These are phyloP conservation scores for Achatina immaculata DNA, from an alignment of 1,140 invertebrate species.

Conservation along the genomic window DNA sequence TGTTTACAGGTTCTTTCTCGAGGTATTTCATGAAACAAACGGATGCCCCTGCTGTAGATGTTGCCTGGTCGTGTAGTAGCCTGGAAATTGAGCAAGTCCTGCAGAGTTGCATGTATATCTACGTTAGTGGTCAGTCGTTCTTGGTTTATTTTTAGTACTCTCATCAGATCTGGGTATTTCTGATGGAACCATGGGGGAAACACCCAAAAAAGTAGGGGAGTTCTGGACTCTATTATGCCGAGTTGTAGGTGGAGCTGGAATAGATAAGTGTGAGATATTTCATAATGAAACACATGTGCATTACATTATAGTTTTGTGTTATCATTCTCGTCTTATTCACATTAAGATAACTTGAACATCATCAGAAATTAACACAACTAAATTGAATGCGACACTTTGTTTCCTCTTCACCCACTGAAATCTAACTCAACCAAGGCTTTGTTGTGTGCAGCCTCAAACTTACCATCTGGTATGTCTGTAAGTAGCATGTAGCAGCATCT, in stretches of 20 bases:
- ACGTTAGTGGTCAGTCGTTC: conserved; percentile 70
- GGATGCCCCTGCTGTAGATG: conserved; percentile 75
- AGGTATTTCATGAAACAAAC: conserved; percentile 75
- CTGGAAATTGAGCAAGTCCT: conserved; percentile 74
- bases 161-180: conserved; percentile 76
- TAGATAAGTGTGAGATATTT: too few species aligned
- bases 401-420: too few species aligned
- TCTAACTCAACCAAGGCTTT: too few species aligned
- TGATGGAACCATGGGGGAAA: conserved; percentile 81
- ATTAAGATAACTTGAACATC: too few species aligned
- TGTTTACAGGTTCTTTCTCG: conserved; percentile 84
- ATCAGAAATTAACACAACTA: too few species aligned
- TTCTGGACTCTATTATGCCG: conserved; percentile 90
- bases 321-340: too few species aligned
- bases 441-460: too few species aligned
- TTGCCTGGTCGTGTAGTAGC: conserved; percentile 77
- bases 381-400: too few species aligned
- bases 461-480: too few species aligned
- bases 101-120: conserved; percentile 72
- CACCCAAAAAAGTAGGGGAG: conserved; percentile 86
- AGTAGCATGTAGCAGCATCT: too few species aligned
- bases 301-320: too few species aligned
- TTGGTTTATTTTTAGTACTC: conserved; percentile 79
- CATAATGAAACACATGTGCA: too few species aligned
- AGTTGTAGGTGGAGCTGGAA: conserved; percentile 81